These are phyloP conservation scores for Amblyornis subalaris DNA, from an alignment of 2,113 vertebrate genomes.

Conservation along the genomic window DNA sequence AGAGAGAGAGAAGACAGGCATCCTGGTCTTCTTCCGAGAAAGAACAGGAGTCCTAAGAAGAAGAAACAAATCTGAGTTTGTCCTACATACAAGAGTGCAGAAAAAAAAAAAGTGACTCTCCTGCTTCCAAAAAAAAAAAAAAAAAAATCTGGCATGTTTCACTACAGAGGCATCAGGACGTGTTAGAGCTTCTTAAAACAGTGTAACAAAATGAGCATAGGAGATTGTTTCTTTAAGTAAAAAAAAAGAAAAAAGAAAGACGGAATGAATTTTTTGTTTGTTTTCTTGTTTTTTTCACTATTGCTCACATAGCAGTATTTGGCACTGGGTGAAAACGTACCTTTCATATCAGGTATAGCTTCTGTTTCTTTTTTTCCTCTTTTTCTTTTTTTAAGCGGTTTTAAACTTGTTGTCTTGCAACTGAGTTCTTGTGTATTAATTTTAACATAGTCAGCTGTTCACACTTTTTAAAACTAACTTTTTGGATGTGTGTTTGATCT, in stretches of 20 bases:
- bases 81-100: conserved; percentile 66
- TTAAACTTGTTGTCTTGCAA: conserved; percentile 52
- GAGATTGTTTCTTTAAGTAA: conserved; percentile 8
- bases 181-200: conserved; percentile 63
- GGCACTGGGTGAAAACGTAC: conserved; percentile 72
- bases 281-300: background rate
- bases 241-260: background rate
- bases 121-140: conserved; percentile 57
- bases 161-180: conserved; percentile 68
- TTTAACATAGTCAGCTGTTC: conserved; percentile 39
- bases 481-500: conserved; percentile 41
- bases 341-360: conserved; percentile 75
- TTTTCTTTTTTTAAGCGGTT: conserved; percentile 37
- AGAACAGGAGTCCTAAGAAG: conserved; percentile 61
- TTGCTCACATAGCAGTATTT: conserved; percentile 64
- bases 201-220: conserved; percentile 54
- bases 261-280: background rate
- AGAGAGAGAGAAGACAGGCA: conserved; percentile 62
- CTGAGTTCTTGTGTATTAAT: conserved; percentile 51
- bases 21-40: conserved; percentile 64
- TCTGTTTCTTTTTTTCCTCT: conserved; percentile 50
- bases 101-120: conserved; percentile 39
- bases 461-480: conserved; percentile 58
- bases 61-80: conserved; percentile 69
- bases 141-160: conserved; percentile 55